Conservation (phyloP, 2,113 vertebrate genomes). For the Oreotrochilus melanogaster region DNA sequence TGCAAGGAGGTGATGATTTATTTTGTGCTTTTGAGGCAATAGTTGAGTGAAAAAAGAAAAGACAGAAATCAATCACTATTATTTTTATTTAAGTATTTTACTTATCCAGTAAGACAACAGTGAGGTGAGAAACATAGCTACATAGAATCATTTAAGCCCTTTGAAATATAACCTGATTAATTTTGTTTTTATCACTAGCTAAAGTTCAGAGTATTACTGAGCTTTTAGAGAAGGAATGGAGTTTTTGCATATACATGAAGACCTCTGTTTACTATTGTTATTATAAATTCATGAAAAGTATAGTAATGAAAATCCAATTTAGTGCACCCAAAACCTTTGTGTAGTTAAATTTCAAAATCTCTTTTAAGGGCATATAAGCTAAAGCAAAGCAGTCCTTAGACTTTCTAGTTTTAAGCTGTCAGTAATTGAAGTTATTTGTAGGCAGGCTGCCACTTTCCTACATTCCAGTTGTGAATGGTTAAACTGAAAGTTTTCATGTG, state of each 20-base stretch:
- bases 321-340: background rate
- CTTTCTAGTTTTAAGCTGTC: background rate
- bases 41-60: background rate
- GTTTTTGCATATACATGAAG: background rate
- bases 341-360: background rate
- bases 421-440: background rate
- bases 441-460: background rate
- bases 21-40: background rate
- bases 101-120: background rate
- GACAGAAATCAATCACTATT: background rate
- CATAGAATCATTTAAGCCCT: background rate
- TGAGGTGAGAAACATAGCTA: background rate
- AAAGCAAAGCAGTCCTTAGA: background rate
- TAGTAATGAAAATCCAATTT: background rate
- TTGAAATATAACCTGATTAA: background rate
- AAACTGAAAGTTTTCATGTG: background rate
- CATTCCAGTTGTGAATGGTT: background rate
- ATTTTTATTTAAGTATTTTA: slow-evolving; percentile 18
- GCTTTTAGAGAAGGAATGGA: background rate
- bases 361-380: background rate
- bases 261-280: background rate
- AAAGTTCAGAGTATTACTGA: background rate
- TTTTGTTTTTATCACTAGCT: background rate
- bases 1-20: background rate
- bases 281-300: background rate